Conservation (phyloP, 2,888 invertebrate genomes). For the Drosophila bunnanda region DNA sequence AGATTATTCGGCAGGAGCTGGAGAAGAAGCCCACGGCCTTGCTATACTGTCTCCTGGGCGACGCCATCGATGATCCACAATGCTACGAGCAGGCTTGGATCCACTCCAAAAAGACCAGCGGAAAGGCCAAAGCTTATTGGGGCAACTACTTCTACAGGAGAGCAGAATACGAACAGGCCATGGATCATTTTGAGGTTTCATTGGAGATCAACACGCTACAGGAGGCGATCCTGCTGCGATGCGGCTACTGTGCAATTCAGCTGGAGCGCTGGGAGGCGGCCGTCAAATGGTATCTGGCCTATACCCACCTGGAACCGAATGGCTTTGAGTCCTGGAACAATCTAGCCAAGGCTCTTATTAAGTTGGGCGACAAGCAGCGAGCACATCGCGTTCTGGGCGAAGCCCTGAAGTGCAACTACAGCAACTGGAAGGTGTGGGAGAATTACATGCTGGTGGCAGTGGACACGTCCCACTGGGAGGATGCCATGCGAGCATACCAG, state of each 20-base stretch:
- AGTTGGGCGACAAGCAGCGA: conserved; percentile 92
- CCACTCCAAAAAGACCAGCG: conserved; percentile 91
- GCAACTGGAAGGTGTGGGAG: conserved; percentile 97
- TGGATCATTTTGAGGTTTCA: conserved; percentile 92
- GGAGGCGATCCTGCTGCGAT: conserved; percentile 92
- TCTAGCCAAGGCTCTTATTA: conserved; percentile 96
- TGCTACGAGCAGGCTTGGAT: conserved; percentile 97
- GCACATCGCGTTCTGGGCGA: conserved; percentile 95
- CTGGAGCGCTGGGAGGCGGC: conserved; percentile 92
- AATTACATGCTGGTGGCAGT: conserved; percentile 95
- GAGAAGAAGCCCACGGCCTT: conserved; percentile 92
- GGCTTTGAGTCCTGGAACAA: conserved; percentile 99
- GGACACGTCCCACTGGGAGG: conserved; percentile 93
- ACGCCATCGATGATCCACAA: conserved; percentile 91
- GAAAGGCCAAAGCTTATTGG: conserved; percentile 95
- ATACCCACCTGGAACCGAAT: conserved; percentile 93
- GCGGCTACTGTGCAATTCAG: conserved; percentile 93
- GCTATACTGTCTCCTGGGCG: conserved; percentile 96
- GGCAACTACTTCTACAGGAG: conserved; percentile 91
- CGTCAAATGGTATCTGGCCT: conserved; percentile 93
- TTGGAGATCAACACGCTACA: conserved; percentile 95
- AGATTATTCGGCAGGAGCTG: conserved; percentile 92
- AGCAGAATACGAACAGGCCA: conserved; percentile 91
- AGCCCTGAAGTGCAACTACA: conserved; percentile 95
- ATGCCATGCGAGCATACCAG: conserved; percentile 93